A percentile compares a stretch with the other conserved stretches of the same genome.
Conservation (phyloP, 2,888 invertebrate genomes). For the Agriopis aurantiaria region DNA sequence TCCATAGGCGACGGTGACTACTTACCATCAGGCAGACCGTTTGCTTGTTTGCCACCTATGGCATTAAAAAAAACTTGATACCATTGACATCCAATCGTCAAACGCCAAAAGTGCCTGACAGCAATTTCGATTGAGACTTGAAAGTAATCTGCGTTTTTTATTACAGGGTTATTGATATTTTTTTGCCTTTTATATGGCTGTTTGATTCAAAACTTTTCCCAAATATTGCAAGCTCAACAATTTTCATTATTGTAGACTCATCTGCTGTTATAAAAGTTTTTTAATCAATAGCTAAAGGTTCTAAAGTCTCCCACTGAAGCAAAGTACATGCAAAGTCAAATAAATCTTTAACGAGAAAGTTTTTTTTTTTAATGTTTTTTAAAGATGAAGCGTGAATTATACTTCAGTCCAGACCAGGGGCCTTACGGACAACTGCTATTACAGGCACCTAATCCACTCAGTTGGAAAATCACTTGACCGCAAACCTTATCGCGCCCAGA, state of each 20-base stretch:
- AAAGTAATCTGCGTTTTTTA: not conserved
- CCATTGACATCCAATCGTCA: too few relatives aligned
- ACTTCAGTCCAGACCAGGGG: too few relatives aligned
- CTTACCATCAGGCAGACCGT: too few relatives aligned
- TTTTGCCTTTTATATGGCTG: not conserved
- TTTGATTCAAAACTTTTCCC: not conserved
- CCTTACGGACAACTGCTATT: too few relatives aligned
- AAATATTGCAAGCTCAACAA: slow-evolving; percentile 4
- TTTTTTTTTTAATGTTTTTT: not conserved
- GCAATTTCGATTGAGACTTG: too few relatives aligned
- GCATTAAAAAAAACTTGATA: too few relatives aligned
- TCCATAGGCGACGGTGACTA: too few relatives aligned
- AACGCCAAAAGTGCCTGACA: too few relatives aligned
- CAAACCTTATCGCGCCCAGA: too few relatives aligned
- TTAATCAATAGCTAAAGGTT: slow-evolving; percentile 17
- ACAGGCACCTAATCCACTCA: too few relatives aligned
- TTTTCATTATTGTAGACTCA: slow-evolving; percentile 9
- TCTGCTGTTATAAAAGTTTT: slow-evolving; percentile 14
- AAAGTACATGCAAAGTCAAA: slow-evolving; percentile 15
- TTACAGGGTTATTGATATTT: not conserved
- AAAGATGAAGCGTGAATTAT: not conserved
- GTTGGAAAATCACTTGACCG: too few relatives aligned
- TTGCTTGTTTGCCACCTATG: not conserved
- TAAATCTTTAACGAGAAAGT: not conserved
- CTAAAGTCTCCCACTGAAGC: slow-evolving; percentile 1